Conservation (phyloP, 1,140 invertebrate genomes). For the Thalassaphorura encarpata region DNA sequence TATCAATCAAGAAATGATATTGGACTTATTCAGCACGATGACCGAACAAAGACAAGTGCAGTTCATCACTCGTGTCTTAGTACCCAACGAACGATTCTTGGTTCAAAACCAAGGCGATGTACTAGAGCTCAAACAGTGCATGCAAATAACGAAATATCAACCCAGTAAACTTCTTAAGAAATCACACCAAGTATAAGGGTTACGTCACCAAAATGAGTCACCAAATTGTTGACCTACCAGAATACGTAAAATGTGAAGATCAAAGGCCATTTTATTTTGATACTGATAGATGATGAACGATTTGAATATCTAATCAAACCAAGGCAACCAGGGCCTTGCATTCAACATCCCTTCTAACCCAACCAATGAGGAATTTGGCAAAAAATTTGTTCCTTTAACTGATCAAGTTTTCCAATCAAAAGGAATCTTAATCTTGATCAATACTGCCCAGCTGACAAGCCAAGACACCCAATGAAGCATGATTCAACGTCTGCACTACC, state of each 20-base stretch:
- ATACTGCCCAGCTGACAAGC: neutral
- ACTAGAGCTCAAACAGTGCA: neutral
- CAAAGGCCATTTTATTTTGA: constrained; percentile 3
- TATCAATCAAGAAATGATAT: neutral
- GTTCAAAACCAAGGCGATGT: neutral
- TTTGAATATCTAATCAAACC: neutral
- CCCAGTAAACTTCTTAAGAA: neutral
- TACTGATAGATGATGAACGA: neutral
- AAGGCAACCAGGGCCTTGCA: no score
- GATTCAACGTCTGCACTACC: neutral
- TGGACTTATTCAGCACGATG: neutral
- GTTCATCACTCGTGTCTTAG: neutral
- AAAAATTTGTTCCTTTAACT: neutral
- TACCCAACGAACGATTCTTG: neutral
- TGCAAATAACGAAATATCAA: neutral
- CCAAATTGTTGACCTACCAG: neutral
- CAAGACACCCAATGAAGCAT: neutral
- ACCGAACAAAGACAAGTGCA: neutral
- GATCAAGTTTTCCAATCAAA: neutral
- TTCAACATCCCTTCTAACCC: neutral
- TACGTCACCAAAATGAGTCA: neutral
- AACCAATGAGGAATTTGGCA: neutral
- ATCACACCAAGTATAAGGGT: neutral
- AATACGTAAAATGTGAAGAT: neutral
- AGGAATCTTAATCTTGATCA: neutral